Conservation (phyloP, 2,797 vertebrate species). For the Petrocephalus schoutedeni region DNA sequence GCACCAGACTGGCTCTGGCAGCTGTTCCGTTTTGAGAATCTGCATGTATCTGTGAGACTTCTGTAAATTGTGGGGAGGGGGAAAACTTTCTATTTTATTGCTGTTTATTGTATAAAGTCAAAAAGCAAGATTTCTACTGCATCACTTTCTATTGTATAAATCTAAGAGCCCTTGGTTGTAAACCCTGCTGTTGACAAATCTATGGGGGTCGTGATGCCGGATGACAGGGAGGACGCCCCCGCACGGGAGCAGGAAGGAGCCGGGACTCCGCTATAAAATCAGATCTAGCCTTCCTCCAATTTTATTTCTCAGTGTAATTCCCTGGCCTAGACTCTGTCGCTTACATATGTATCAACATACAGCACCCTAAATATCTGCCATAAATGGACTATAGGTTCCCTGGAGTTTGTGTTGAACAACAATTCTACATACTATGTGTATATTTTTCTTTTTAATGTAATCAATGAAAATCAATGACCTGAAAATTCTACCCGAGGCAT, state of each 20-base stretch:
- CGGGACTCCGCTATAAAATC: background rate
- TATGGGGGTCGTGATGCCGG: slow-evolving; percentile 7
- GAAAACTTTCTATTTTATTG: slow-evolving; percentile 66
- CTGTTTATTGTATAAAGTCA: slow-evolving; percentile 64
- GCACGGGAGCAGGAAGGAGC: background rate
- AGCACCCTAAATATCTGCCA: background rate
- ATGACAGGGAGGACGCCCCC: background rate
- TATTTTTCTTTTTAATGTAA: slow-evolving; percentile 14
- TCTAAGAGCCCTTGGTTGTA: slow-evolving; percentile 11
- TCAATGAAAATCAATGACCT: background rate
- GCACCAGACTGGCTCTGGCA: slow-evolving; percentile 38
- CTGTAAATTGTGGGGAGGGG: slow-evolving; percentile 29
- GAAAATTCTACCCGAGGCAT: background rate
- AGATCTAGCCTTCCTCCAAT: background rate
- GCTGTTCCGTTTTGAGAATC: slow-evolving; percentile 19
- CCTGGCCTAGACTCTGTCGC: background rate
- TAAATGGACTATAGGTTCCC: background rate
- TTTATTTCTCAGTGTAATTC: background rate
- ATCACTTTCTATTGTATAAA: slow-evolving; percentile 26
- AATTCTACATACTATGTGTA: background rate
- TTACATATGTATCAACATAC: background rate
- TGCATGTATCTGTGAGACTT: slow-evolving; percentile 54
- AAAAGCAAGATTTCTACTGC: slow-evolving; percentile 33
- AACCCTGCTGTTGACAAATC: background rate
- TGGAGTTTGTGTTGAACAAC: background rate